Evolutionary conservation across 2,888 invertebrate species (phyloP), one percentile per base, ranked within the genome.

Genomic region (Orthosia gracilis): DNA sequence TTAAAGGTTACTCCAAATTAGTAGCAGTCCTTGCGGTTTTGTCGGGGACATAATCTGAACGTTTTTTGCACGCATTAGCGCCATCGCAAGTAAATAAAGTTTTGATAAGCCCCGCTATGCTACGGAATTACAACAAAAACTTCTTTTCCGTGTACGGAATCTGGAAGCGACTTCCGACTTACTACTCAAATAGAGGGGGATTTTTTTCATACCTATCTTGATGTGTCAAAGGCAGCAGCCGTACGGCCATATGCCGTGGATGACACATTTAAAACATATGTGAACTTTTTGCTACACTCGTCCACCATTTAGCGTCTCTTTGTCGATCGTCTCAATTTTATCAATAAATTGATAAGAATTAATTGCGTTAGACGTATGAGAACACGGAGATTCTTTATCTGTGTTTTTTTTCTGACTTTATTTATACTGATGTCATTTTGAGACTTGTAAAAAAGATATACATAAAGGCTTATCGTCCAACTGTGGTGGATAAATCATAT

Each of bases 231-330:
- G 82, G 81, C 86, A 75, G 82, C 84, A 83, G 85, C 85, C 87
- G 84, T 82, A 80, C 82, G 72, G 79, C 91, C 92, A 92, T 91
- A 91, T 92, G 91, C 87, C 87, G 79, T 76, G 83, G 89, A 92
- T 93, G 93, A 94, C 94, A 94, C 91, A 93, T 92, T 91, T 87
- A 87, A 88, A 88, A 88, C 92, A 92, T 92, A 86, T 94, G 92
- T 91, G 88, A 85, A 88, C 80, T 90, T 92, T 91, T 92, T 91
- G 90, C 85, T 89, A 62, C 77, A 79, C 82, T 73, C 73, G 76
- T 73, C 76, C 75, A 80, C 80, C 81, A 84, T 85, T 88, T 83
- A 87, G 74, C 73, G 79, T 83, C 79, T 83, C 85, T 88, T 89
- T 86, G 87, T 84, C 78, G 70, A 86, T 83, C 68, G 89, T 85